Percentiles rank a stretch among this genome's conserved stretches.
These are phyloP conservation scores for Psammodynastes pulverulentus DNA, from an alignment of 2,113 vertebrate genomes.

Conservation along the genomic window DNA sequence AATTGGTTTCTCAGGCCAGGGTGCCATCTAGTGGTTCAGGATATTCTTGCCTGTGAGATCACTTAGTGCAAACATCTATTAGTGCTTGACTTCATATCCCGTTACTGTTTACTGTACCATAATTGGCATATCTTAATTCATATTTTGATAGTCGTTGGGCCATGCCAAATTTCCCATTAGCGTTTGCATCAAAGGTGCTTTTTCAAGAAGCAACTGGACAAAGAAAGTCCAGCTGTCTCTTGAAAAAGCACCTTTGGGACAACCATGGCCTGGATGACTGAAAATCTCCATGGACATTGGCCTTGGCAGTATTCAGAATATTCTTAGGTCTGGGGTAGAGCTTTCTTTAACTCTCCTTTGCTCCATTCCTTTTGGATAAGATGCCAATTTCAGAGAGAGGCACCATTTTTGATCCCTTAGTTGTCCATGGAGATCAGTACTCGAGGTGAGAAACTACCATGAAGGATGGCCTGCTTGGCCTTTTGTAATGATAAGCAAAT, in stretches of 20 bases:
- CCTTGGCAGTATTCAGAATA: background rate
- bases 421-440: background rate
- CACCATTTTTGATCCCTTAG: background rate
- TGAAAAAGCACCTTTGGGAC: background rate
- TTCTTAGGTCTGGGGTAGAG: background rate
- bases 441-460: background rate
- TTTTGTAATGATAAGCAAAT: background rate
- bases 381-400: background rate
- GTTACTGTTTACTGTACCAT: background rate
- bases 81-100: background rate
- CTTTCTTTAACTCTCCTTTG: background rate
- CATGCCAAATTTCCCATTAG: background rate
- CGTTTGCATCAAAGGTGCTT: background rate
- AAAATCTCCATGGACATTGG: background rate
- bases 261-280: background rate
- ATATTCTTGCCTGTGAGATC: background rate
- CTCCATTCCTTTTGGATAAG: background rate
- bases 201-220: background rate
- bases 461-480: background rate
- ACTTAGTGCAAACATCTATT: background rate
- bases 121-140: background rate
- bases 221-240: background rate
- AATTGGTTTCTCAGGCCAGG: background rate
- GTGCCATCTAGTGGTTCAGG: slow-evolving; percentile 20
- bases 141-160: background rate